Percentiles rank a stretch among this genome's conserved stretches.
These are phyloP conservation scores for Orchestia grillus DNA, from an alignment of 1,140 invertebrate species.

Conservation along the genomic window DNA sequence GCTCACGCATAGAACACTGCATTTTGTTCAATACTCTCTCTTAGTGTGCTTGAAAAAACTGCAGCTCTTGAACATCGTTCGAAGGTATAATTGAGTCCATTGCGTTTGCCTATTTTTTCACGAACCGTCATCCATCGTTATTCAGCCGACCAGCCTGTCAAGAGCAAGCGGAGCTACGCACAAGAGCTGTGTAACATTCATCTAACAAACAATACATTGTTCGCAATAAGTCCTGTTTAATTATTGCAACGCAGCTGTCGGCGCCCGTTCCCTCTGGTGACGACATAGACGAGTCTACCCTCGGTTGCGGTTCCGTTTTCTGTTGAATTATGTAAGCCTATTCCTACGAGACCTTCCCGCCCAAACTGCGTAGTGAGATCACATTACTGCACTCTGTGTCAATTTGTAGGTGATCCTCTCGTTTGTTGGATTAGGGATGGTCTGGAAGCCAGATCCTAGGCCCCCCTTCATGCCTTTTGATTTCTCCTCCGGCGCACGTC, in stretches of 20 bases:
- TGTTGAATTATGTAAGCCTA: background rate
- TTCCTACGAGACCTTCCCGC: background rate
- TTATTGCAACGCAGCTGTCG: background rate
- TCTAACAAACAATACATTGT: background rate
- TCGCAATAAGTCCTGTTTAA: background rate
- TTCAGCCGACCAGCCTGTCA: background rate
- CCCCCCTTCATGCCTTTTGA: background rate
- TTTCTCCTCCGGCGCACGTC: too few relatives aligned
- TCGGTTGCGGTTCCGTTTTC: background rate
- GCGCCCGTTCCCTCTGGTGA: background rate
- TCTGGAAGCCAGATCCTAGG: background rate
- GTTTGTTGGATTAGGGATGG: background rate
- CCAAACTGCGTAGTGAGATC: background rate
- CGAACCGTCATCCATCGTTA: too few relatives aligned
- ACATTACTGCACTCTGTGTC: background rate
- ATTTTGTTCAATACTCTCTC: too few relatives aligned
- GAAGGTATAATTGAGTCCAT: too few relatives aligned
- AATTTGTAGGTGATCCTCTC: background rate
- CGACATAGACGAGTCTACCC: background rate
- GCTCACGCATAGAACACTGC: too few relatives aligned
- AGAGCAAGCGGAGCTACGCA: background rate
- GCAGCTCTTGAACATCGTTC: too few relatives aligned
- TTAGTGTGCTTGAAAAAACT: too few relatives aligned
- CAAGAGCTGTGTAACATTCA: background rate
- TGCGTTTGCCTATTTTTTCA: too few relatives aligned